Percentiles rank a stretch among this genome's conserved stretches.
phyloP scores from a whole-genome alignment of 2,888 invertebrate species.

The Ormyrus rosae region DNA sequence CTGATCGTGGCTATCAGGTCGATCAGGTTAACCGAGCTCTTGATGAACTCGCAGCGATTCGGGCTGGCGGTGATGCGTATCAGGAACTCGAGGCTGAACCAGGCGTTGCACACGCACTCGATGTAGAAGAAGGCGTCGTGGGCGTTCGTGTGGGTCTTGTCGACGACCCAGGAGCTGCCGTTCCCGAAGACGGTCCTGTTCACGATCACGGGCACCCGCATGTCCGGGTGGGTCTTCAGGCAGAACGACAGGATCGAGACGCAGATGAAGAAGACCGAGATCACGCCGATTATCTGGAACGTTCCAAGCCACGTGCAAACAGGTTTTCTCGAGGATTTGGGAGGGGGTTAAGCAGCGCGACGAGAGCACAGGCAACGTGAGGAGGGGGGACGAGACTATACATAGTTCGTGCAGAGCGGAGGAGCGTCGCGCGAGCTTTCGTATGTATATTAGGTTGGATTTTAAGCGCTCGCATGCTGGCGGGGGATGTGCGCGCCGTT shows the following conservation, averaged over 20 bases:
- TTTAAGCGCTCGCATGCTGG: slow-evolving; percentile 29
- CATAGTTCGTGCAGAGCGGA: background rate
- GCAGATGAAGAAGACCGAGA: slow-evolving; percentile 99
- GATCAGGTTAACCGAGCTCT: slow-evolving; percentile 98
- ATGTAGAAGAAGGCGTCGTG: slow-evolving; percentile 99
- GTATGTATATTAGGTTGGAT: background rate
- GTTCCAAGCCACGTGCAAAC: slow-evolving; percentile 27
- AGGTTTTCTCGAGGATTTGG: background rate
- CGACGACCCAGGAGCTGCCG: slow-evolving; percentile 88
- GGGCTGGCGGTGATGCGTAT: slow-evolving; percentile 94
- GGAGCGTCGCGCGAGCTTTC: background rate
- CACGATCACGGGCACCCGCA: slow-evolving; percentile 93
- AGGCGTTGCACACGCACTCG: slow-evolving; percentile 98
- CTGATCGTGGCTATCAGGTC: slow-evolving; percentile 99
- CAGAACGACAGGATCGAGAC: slow-evolving; percentile 99
- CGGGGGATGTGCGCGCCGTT: background rate
- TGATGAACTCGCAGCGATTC: slow-evolving; percentile 95
- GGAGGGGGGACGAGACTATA: background rate
- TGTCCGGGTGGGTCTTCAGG: slow-evolving; percentile 99
- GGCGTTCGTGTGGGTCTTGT: slow-evolving; percentile 95
- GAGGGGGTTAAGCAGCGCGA: background rate
- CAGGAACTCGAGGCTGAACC: slow-evolving; percentile 99
- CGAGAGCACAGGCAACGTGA: slow-evolving; percentile 26
- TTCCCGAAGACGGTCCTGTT: slow-evolving; percentile 88
- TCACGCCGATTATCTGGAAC: slow-evolving; percentile 95